Evolutionary conservation across 2,113 vertebrate species (phyloP), one percentile per base, ranked within the genome.

Genomic region (Glaucomys volans): DNA sequence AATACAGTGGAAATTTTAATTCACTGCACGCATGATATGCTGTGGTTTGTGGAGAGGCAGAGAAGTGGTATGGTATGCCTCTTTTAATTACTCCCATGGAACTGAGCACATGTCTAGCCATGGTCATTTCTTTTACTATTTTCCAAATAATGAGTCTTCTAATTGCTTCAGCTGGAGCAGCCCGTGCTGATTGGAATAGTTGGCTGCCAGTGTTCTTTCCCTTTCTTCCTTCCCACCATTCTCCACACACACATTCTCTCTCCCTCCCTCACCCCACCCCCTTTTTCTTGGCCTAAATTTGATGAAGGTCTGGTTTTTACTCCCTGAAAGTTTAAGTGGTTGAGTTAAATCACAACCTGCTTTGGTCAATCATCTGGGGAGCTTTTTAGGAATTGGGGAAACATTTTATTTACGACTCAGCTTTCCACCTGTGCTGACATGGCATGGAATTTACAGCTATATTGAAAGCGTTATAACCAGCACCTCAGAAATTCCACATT

Each of bases 381-480:
- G 89, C 69, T 95, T 66, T 95, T 92, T 62, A 96, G 57, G 92
- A 96, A 81, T n/a, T 89, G 28, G 90, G 28, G 59, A 77, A 94
- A 95, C 42, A 44, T 52, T 94, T 97, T 98, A 98, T 98, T 99
- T 99, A 98, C 37, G 92, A 97, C 90, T 98, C 77, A 77, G 83
- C 96, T 98, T 98, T 98, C 98, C 99, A 99, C 99, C 99, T 99
- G 99, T 91, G 94, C 98, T 98, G 98, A 98, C 98, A 98, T 42
- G 97, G 98, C 97, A 91, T 94, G 97, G 98, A 98, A 98, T 99
- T 99, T 99, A 99, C 98, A 99, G 98, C 98, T 96, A 97, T 97
- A 98, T 57, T 95, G 96, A 98, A 99, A 99, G 98, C 98, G 97
- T 98, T 99, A 98, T 98, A 99, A 98, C 98, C 97, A 98, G 97